Evolutionary conservation across 2,888 invertebrate species (phyloP).

Genomic region (Eudasyphora cyanicolor): DNA sequence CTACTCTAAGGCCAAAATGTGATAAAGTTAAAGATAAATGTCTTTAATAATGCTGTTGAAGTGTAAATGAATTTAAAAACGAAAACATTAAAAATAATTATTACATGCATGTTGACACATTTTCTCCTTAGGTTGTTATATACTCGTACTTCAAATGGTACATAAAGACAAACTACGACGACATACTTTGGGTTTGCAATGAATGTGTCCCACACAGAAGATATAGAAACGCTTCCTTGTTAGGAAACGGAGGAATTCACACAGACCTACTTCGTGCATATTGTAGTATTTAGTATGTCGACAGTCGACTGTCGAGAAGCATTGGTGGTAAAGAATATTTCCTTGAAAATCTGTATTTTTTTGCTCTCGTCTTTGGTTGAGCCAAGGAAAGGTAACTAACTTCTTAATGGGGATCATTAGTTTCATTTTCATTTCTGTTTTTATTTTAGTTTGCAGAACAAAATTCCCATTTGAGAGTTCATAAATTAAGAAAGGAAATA

Average conservation of each 20-base stretch:
- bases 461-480: conserved; percentile 1
- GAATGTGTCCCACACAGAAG: no score
- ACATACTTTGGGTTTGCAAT: no score
- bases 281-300: no score
- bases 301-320: no score
- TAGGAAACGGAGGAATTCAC: background rate
- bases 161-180: background rate
- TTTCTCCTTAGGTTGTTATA: conserved; percentile 40
- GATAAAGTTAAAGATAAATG: conserved; percentile 43
- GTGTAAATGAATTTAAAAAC: conserved; percentile 51
- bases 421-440: background rate
- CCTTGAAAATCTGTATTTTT: background rate
- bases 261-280: background rate
- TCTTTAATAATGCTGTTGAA: conserved; percentile 48
- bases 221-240: no score
- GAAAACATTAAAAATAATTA: conserved; percentile 49
- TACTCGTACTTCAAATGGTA: background rate
- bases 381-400: conserved; percentile 18
- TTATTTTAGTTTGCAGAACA: conserved; percentile 3
- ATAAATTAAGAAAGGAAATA: conserved; percentile 37
- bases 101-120: conserved; percentile 46
- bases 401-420: conserved; percentile 42
- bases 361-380: background rate
- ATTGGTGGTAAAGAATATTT: conserved; percentile 28
- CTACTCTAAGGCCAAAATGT: conserved; percentile 4